These are phyloP conservation scores for Salvelinus sp. DNA, from an alignment of 2,113 vertebrate genomes.

Conservation along the genomic window DNA sequence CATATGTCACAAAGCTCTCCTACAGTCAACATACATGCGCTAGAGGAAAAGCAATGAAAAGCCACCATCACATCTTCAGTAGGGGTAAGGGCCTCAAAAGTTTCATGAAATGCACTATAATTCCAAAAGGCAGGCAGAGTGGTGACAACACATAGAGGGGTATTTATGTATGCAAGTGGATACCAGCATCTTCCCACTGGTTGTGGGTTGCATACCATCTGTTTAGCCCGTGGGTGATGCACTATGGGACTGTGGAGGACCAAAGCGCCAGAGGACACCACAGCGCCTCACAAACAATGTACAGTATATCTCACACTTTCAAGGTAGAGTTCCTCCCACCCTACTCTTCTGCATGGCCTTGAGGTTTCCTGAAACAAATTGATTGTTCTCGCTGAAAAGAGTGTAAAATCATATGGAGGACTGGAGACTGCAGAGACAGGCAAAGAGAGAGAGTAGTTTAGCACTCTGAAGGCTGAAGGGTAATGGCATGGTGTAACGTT, in stretches of 20 bases:
- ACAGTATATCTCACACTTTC: slow-evolving; percentile 35
- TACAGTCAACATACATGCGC: background rate
- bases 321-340: slow-evolving; percentile 58
- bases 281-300: too few species aligned
- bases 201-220: background rate
- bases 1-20: background rate
- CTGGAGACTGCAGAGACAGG: background rate
- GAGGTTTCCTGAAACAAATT: slow-evolving; percentile 39
- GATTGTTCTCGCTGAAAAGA: slow-evolving; percentile 52
- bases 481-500: too few species aligned
- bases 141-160: slow-evolving; percentile 28
- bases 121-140: slow-evolving; percentile 25
- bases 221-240: slow-evolving; percentile 29
- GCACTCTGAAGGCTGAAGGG: too few species aligned
- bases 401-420: slow-evolving; percentile 36
- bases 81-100: too few species aligned
- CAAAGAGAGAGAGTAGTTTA: background rate
- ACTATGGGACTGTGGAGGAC: slow-evolving; percentile 30
- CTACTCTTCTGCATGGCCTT: slow-evolving; percentile 31
- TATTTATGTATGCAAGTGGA: slow-evolving; percentile 16
- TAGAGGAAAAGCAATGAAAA: background rate
- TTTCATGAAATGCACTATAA: background rate
- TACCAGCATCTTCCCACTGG: slow-evolving; percentile 21
- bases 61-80: too few species aligned
- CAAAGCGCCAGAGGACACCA: slow-evolving; percentile 31